Percentiles rank a stretch among this genome's conserved stretches.
phyloP scores from a whole-genome alignment of 2,888 invertebrate species.

The Hyppa rectilinea region DNA sequence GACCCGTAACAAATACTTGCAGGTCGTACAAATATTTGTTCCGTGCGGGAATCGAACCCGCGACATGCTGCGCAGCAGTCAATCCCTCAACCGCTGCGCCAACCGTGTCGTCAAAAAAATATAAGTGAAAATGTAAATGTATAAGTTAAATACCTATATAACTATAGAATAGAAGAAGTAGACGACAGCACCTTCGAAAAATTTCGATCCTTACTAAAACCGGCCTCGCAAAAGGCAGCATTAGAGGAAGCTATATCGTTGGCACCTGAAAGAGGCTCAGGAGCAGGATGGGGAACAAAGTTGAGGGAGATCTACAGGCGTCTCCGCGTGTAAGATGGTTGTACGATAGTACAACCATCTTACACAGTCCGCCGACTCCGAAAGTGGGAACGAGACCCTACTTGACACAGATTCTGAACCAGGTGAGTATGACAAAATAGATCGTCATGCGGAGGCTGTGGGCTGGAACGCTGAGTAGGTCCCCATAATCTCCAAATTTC shows the following conservation, averaged over 20 bases:
- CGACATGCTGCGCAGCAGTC: no score
- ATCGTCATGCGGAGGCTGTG: slow-evolving; percentile 92
- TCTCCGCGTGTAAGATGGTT: no score
- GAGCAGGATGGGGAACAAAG: slow-evolving; percentile 85
- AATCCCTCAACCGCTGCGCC: no score
- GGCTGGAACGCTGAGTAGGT: slow-evolving; percentile 95
- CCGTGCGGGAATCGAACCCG: no score
- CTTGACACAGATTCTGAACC: slow-evolving; percentile 92
- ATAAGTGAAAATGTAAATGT: no score
- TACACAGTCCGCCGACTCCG: slow-evolving; percentile 85
- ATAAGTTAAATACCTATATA: no score
- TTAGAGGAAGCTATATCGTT: slow-evolving; percentile 90
- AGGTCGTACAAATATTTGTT: no score
- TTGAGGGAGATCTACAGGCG: slow-evolving; percentile 79
- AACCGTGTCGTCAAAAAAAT: no score
- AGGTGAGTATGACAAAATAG: slow-evolving; percentile 91
- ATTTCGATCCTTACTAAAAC: slow-evolving; percentile 93
- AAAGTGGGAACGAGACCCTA: slow-evolving; percentile 90
- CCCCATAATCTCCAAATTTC: neutral
- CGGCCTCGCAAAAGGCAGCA: slow-evolving; percentile 91
- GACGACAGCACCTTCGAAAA: slow-evolving; percentile 96
- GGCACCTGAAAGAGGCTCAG: slow-evolving; percentile 88
- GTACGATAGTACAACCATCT: slow-evolving; percentile 81
- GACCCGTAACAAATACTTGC: no score
- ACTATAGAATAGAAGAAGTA: slow-evolving; percentile 95